Conservation (phyloP, 2,113 vertebrate genomes). For the Thamnophis sirtalis region DNA sequence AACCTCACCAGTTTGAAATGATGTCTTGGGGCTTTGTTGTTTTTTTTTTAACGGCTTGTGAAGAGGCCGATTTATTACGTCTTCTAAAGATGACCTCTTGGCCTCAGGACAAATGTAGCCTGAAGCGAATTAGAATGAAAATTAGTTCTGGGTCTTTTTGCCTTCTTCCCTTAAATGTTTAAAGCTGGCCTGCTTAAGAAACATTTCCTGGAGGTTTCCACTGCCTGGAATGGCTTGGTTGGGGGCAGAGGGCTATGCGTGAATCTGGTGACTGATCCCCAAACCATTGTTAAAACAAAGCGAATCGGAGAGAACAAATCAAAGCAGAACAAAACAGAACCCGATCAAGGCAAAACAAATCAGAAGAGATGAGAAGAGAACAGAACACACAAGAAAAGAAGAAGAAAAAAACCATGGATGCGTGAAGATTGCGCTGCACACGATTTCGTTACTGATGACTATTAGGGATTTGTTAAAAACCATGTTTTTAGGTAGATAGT, state of each 20-base stretch:
- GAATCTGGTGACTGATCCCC: not conserved
- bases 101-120: not conserved
- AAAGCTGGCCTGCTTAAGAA: not conserved
- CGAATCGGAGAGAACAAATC: not conserved
- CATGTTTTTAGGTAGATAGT: not conserved
- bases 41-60: not conserved
- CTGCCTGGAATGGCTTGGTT: not conserved
- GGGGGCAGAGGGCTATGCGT: not conserved
- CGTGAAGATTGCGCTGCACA: not conserved
- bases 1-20: not conserved
- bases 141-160: not conserved
- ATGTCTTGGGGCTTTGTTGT: not conserved
- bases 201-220: not conserved
- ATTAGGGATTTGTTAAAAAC: not conserved
- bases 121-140: not conserved
- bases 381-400: not conserved
- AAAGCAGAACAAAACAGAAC: not conserved
- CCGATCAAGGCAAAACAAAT: not conserved
- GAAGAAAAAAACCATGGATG: not conserved
- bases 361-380: not conserved
- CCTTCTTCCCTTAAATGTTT: not conserved
- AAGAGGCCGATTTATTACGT: not conserved
- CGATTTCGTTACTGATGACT: not conserved
- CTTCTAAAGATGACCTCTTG: not conserved
- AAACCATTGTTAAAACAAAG: not conserved